phyloP scores from a whole-genome alignment of 2,797 vertebrate genomes.

The Tangara arthus region DNA sequence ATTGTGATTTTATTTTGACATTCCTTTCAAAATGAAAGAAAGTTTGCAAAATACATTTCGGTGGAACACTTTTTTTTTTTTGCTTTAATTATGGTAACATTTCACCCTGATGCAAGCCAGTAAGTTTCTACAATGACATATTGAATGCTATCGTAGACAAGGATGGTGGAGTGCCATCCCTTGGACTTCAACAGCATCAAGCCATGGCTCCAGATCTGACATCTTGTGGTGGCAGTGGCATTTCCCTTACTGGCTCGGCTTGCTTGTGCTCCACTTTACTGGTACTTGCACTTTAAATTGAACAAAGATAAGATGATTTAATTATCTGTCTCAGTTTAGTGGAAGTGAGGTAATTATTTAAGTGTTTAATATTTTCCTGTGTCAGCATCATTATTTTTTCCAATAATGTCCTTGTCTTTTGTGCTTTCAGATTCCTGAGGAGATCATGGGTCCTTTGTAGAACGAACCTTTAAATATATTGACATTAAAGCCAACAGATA shows the following conservation, averaged over 20 bases:
- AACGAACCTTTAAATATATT: neutral
- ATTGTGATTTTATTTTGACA: neutral
- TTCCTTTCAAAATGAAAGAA: neutral
- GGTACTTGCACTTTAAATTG: neutral
- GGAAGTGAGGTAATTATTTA: neutral
- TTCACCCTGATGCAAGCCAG: neutral
- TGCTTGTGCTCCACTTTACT: neutral
- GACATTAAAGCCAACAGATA: neutral
- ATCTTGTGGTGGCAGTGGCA: neutral
- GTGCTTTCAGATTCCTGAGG: neutral
- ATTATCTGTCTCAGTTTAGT: neutral
- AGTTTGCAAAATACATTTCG: neutral
- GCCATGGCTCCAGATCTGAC: neutral
- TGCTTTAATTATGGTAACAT: neutral
- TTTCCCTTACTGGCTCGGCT: neutral
- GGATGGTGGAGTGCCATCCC: neutral
- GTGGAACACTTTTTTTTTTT: neutral
- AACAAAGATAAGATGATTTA: neutral
- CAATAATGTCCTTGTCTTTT: neutral
- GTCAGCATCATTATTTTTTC: neutral
- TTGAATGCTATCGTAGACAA: neutral
- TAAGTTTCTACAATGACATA: neutral
- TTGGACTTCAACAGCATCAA: neutral
- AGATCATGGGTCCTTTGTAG: neutral
- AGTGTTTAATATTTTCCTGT: neutral